Conservation (phyloP, 2,888 invertebrate species). For the Laspeyria flexula region DNA sequence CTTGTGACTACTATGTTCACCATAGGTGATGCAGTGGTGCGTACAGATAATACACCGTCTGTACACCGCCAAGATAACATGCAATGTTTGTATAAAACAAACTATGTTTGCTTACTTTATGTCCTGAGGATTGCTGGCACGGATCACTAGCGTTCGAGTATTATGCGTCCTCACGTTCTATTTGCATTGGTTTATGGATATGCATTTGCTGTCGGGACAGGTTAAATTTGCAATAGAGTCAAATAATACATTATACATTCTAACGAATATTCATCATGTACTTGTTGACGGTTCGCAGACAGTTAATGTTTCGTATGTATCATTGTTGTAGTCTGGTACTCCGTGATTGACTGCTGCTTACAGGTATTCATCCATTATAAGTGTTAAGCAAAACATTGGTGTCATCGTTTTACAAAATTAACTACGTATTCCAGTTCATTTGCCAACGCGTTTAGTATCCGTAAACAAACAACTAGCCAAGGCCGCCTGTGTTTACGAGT, state of each 20-base stretch:
- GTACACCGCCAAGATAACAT: slow-evolving; percentile 68
- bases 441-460: slow-evolving; percentile 69
- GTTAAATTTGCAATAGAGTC: slow-evolving; percentile 24
- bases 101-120: slow-evolving; percentile 78
- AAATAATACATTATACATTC: slow-evolving; percentile 21
- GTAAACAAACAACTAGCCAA: slow-evolving; percentile 73
- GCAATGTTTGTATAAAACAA: slow-evolving; percentile 77
- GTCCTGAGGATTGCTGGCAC: slow-evolving; percentile 65
- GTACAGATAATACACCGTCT: slow-evolving; percentile 63
- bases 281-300: neutral
- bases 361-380: slow-evolving; percentile 21
- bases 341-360: neutral
- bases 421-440: slow-evolving; percentile 58
- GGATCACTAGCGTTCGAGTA: slow-evolving; percentile 63
- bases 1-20: slow-evolving; percentile 65
- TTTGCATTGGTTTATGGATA: slow-evolving; percentile 67
- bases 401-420: slow-evolving; percentile 51
- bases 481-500: slow-evolving; percentile 72
- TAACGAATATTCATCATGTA: slow-evolving; percentile 18
- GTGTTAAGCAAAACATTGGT: slow-evolving; percentile 30
- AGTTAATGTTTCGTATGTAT: slow-evolving; percentile 12
- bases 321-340: neutral
- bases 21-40: slow-evolving; percentile 63
- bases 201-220: slow-evolving; percentile 42
- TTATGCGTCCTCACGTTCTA: slow-evolving; percentile 77